These are phyloP conservation scores for Anomalospiza imberbis DNA, from an alignment of 2,797 vertebrate genomes.

Conservation along the genomic window DNA sequence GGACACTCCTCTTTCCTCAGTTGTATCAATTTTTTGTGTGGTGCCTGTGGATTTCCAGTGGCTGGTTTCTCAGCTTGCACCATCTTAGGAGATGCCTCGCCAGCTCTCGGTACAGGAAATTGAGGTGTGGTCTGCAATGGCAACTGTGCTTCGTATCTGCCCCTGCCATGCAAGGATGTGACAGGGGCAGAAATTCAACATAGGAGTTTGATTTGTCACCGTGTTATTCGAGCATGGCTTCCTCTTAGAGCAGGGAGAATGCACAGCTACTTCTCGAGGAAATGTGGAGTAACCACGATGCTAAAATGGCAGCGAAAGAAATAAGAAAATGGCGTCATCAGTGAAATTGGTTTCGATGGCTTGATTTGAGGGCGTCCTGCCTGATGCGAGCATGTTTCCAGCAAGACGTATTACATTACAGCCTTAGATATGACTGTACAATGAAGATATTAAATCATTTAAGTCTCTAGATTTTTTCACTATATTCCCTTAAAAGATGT, in stretches of 20 bases:
- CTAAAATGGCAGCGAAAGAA: conserved; percentile 74
- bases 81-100: neutral
- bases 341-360: conserved; percentile 7
- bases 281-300: neutral
- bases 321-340: conserved; percentile 72
- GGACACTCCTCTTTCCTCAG: neutral
- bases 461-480: neutral
- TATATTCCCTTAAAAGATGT: neutral
- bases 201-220: neutral
- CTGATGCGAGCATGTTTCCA: neutral
- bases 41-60: neutral
- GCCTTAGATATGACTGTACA: neutral
- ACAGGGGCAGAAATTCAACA: neutral
- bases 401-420: neutral
- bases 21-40: neutral
- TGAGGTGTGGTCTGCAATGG: conserved; percentile 14
- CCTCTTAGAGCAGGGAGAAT: neutral
- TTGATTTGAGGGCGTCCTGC: neutral
- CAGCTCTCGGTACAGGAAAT: neutral
- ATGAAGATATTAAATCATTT: neutral
- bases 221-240: neutral
- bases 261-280: neutral
- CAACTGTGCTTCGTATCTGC: neutral
- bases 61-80: neutral
- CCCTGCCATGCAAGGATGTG: neutral